Evolutionary conservation across 1,140 invertebrate genomes (phyloP), one percentile per base, ranked within the genome.

Genomic region (Globodera ellingtonae): DNA sequence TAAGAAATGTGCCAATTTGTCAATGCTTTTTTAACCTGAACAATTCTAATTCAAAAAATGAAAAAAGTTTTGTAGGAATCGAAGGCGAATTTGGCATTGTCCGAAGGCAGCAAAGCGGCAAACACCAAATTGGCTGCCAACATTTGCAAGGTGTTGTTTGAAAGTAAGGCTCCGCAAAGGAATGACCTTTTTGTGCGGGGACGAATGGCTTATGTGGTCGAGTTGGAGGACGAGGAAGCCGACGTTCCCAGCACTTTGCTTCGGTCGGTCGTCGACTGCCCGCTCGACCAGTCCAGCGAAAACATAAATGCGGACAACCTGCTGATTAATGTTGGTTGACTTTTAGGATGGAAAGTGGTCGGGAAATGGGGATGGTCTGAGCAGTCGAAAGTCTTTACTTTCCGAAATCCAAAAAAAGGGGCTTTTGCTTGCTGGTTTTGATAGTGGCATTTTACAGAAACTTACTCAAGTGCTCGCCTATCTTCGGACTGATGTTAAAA

Each of bases 161-260:
- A 88, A 52, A 83, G 79, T 3, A 87, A 89, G 59, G 81, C 89
- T n/a, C 90, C 91, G 70, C 93, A 94, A 65, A 91, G 94, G 66
- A 98, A 98, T 90, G 96, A 98, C 85, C 89, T 98, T n/a, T 99
- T 98, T 91, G 85, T 75, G 6, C 94, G 95, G 0, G 94, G 95
- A 65, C 92, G 97, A 18, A 99, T 98, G 96, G 97, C 97, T 0
- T 99, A 99, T 89, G 94, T 98, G 3, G 95, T 98, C 72, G 97
- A 99, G 86, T 90, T 98, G 79, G 89, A 90, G 52, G 96, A 98
- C 87, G 95, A 95, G 75, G 94, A 95, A 78, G 94, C 93, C 79
- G 97, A 98, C 88, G 96, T 99, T 79, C 97, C 97, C 0, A 98
- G 95, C 0, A 98, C 97, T 0, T 88, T 98, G 10, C 94, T 98